These are phyloP conservation scores for Seira sanloemensis DNA, from an alignment of 2,888 invertebrate genomes.

Conservation along the genomic window DNA sequence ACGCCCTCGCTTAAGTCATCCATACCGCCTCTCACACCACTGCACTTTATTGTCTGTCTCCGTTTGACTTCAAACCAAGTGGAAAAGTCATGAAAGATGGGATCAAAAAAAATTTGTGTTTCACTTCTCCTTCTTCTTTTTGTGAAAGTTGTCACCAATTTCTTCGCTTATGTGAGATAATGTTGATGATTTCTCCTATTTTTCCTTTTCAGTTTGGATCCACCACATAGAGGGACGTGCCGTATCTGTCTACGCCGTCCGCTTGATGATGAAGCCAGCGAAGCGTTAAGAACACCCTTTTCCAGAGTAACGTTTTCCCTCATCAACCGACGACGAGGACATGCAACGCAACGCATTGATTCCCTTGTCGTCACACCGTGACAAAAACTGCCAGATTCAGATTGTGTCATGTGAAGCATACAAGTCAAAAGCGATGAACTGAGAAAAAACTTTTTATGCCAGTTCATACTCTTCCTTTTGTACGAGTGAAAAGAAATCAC, in stretches of 20 bases:
- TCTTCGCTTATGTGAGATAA: conserved; percentile 37
- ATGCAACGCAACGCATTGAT: not conserved
- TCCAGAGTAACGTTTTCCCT: conserved; percentile 17
- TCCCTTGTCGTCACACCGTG: conserved; percentile 3
- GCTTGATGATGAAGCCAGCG: conserved; percentile 40
- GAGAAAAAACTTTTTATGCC: not conserved
- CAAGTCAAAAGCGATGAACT: not conserved
- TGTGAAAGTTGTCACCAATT: conserved; percentile 53
- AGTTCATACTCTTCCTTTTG: not conserved
- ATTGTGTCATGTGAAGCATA: conserved; percentile 16
- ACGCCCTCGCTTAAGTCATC: too few relatives aligned
- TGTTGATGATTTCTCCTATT: conserved; percentile 19
- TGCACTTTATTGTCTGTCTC: conserved; percentile 56
- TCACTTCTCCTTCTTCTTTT: conserved; percentile 19
- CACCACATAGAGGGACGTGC: conserved; percentile 31
- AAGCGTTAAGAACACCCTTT: conserved; percentile 47
- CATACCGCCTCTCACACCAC: conserved; percentile 42
- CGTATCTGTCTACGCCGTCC: conserved; percentile 14
- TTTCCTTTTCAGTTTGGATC: not conserved
- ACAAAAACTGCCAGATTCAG: conserved; percentile 8
- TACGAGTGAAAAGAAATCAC: too few relatives aligned
- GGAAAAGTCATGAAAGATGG: conserved; percentile 61
- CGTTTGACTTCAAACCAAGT: conserved; percentile 59
- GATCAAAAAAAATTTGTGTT: conserved; percentile 49
- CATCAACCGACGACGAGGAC: not conserved